phyloP scores from a whole-genome alignment of 2,797 vertebrate genomes.

The Taenioides sp. region DNA sequence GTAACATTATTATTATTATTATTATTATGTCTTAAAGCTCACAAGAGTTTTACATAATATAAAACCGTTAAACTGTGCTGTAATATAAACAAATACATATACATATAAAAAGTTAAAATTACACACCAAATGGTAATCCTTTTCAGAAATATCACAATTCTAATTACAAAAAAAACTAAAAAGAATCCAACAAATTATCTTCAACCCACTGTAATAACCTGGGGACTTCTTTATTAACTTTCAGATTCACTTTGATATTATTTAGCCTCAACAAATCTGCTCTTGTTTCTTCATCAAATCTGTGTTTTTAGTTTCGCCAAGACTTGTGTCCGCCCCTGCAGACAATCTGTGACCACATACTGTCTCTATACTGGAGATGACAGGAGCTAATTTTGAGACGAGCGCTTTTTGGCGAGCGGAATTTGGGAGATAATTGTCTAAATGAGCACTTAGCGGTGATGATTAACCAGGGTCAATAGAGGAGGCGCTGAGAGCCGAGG shows the following conservation, averaged over 20 bases:
- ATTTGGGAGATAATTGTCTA: slow-evolving; percentile 46
- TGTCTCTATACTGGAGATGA: slow-evolving; percentile 8
- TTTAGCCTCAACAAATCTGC: not conserved
- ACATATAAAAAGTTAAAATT: too few species aligned
- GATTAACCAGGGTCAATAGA: slow-evolving; percentile 50
- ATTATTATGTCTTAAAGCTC: too few species aligned
- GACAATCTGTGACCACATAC: not conserved
- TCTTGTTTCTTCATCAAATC: not conserved
- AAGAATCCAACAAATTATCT: not conserved
- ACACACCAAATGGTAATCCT: too few species aligned
- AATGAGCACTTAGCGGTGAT: slow-evolving; percentile 56
- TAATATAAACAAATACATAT: too few species aligned
- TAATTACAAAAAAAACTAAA: too few species aligned
- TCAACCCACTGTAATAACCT: too few species aligned
- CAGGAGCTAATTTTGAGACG: slow-evolving; percentile 32
- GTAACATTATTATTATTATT: too few species aligned
- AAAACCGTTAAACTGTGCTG: too few species aligned
- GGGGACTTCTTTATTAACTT: not conserved
- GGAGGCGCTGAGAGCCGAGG: slow-evolving; percentile 40
- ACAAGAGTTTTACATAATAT: too few species aligned
- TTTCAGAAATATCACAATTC: too few species aligned
- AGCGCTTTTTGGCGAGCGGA: slow-evolving; percentile 32
- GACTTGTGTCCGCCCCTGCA: not conserved
- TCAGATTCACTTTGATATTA: not conserved
- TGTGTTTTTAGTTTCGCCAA: not conserved